Base-by-base conservation (phyloP, 2,113 vertebrate genomes). In the Rostratula benghalensis region DNA sequence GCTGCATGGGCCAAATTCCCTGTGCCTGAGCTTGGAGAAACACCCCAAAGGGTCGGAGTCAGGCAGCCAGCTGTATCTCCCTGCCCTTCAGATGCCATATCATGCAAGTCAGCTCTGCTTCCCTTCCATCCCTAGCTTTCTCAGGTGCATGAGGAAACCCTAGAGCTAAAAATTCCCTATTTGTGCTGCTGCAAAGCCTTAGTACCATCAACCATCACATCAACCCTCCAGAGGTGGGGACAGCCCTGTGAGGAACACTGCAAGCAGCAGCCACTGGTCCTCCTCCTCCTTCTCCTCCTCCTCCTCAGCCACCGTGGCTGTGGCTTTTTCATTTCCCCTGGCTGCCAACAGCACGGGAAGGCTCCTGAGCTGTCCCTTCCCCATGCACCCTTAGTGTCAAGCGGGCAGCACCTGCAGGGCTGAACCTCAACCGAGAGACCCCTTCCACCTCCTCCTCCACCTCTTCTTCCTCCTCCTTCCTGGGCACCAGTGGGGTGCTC, bases 401-500 rank as follows among this genome's bases (percentile, higher is more conserved):
- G 35, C 84, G 81, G 5, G 1, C 53, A 80, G 59, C 25, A 80
- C 28, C 68, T 77, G 43, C 43, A 46, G 39, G 43, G 83, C 71
- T 93, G 17, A 85, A 50, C 25, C 53, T 78, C 3, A 4, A 4
- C 1, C 0, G 4, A 54, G 13, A 45, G 17, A 60, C 8, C 15
- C 25, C 23, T 80, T 89, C 46, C 46, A 46, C 20, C 46, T 46
- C 46, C 20, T 46, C 77, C 19, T 79, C 67, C 73, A 87, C 57
- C 92, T 82, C 48, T 24, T 60, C 23, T 8, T 45, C 28, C 21
- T n/a, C 41, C 33, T 79, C 57, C 39, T 27, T 9, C n/a, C 30
- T 0, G 11, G 61, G 53, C 43, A 16, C 30, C 2, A 0, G 0
- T 1, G 5, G 28, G n/a, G 23, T 53, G 50, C 57, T 70, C 11